Percentiles rank a stretch among this genome's conserved stretches.
phyloP scores from a whole-genome alignment of 1,140 invertebrate genomes.

The Battus philenor region DNA sequence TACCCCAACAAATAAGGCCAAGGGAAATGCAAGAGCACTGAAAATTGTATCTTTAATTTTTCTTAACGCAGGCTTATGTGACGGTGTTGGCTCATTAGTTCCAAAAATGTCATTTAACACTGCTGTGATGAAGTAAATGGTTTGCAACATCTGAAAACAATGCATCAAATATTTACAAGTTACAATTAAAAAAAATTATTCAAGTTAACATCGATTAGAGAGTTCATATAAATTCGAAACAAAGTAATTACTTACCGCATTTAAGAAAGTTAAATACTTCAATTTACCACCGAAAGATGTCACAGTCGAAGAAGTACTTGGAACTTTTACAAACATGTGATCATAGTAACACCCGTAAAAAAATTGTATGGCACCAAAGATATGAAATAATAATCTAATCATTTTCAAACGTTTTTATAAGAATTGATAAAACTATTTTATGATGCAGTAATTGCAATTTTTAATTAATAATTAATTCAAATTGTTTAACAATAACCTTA shows the following conservation, averaged over 20 bases:
- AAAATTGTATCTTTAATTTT: conserved; percentile 84
- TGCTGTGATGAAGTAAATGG: conserved; percentile 84
- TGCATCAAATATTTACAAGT: conserved; percentile 2
- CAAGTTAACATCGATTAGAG: neutral
- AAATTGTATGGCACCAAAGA: conserved; percentile 81
- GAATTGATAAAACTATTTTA: conserved; percentile 1
- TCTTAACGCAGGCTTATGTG: conserved; percentile 81
- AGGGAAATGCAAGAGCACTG: conserved; percentile 84
- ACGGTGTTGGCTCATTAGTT: conserved; percentile 81
- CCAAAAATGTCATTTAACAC: conserved; percentile 84
- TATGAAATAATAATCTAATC: conserved; percentile 77
- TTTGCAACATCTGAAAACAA: conserved; percentile 84
- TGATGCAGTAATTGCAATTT: neutral
- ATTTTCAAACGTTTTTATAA: conserved; percentile 31
- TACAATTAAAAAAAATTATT: conserved; percentile 2
- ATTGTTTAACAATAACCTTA: too few relatives aligned
- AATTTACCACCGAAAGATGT: conserved; percentile 84
- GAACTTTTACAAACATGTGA: conserved; percentile 81
- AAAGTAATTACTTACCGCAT: conserved; percentile 82
- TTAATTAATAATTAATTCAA: too few relatives aligned
- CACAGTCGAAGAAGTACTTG: conserved; percentile 66
- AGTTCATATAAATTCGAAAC: conserved; percentile 5
- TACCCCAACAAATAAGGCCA: conserved; percentile 89
- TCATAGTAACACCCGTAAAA: conserved; percentile 85
- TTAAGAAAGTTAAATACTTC: conserved; percentile 91